Conservation (phyloP, 2,797 vertebrate genomes). For the Kryptopterus vitreolus region DNA sequence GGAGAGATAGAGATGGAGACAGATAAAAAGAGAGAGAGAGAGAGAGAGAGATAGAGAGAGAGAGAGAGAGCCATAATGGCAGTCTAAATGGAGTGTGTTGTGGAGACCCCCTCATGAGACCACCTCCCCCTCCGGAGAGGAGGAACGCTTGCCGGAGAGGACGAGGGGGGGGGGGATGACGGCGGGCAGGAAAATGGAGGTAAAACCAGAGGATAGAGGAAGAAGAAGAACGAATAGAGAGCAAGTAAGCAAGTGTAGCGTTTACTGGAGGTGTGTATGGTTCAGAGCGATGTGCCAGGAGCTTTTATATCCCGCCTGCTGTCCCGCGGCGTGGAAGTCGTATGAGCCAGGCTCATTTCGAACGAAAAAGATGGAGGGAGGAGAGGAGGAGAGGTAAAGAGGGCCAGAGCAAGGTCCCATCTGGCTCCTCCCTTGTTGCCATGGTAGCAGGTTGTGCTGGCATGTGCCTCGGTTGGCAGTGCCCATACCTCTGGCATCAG, state of each 20-base stretch:
- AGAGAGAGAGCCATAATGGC: conserved; percentile 57
- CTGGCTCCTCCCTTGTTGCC: conserved; percentile 73
- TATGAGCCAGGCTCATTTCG: conserved; percentile 47
- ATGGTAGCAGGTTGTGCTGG: conserved; percentile 79
- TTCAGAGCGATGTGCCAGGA: conserved; percentile 34
- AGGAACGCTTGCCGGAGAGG: conserved; percentile 53
- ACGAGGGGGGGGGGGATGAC: conserved; percentile 31
- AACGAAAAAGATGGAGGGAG: conserved; percentile 45
- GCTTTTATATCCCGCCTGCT: conserved; percentile 49
- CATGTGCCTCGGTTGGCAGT: conserved; percentile 71
- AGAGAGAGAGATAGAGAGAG: conserved; percentile 34
- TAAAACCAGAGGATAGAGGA: conserved; percentile 26
- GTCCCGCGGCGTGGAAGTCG: conserved; percentile 38
- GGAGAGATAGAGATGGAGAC: conserved; percentile 30
- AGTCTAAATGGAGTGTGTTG: conserved; percentile 63
- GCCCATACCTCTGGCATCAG: conserved; percentile 75
- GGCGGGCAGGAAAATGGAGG: conserved; percentile 45
- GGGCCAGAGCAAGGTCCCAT: conserved; percentile 59
- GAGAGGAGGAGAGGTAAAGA: conserved; percentile 49
- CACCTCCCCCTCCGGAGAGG: conserved; percentile 57
- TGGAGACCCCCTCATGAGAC: conserved; percentile 58
- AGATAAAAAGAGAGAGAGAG: conserved; percentile 41
- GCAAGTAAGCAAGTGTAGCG: conserved; percentile 31
- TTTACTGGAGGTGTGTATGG: conserved; percentile 38
- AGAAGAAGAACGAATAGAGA: conserved; percentile 33